phyloP scores from a whole-genome alignment of 2,113 vertebrate genomes.

The Phainopepla nitens region DNA sequence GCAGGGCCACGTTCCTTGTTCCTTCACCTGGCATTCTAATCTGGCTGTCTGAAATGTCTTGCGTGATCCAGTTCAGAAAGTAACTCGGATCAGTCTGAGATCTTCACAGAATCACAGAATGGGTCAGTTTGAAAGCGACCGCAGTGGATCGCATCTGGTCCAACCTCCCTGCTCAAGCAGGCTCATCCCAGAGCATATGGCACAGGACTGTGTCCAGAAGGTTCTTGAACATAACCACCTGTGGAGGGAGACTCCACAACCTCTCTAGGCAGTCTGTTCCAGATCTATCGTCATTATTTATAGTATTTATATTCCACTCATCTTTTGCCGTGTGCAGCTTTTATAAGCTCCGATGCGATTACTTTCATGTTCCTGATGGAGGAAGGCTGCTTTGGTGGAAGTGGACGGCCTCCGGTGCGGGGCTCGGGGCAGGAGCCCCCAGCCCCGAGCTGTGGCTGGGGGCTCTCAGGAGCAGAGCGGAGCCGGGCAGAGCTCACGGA shows the following conservation, averaged over 20 bases:
- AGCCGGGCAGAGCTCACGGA: neutral
- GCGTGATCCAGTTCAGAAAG: neutral
- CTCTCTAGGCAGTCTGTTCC: neutral
- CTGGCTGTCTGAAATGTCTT: neutral
- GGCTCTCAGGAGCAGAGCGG: neutral
- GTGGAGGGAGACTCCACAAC: neutral
- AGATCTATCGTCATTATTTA: neutral
- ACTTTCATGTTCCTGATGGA: too few relatives aligned
- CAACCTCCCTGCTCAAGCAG: neutral
- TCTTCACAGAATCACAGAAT: neutral
- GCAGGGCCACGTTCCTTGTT: accelerated
- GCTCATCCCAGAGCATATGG: neutral
- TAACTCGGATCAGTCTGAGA: neutral
- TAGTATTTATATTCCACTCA: too few relatives aligned
- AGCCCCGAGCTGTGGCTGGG: neutral
- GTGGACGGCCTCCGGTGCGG: neutral
- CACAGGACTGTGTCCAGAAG: neutral
- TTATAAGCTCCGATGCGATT: accelerated
- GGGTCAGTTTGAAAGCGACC: neutral
- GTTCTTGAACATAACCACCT: neutral
- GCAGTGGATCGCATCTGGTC: neutral
- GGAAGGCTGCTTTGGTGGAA: neutral
- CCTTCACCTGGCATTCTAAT: accelerated
- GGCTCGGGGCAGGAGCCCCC: neutral
- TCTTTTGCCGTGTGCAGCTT: neutral